Evolutionary conservation across 2,797 vertebrate species (phyloP).

Genomic region (Eleutherodactylus coqui): DNA sequence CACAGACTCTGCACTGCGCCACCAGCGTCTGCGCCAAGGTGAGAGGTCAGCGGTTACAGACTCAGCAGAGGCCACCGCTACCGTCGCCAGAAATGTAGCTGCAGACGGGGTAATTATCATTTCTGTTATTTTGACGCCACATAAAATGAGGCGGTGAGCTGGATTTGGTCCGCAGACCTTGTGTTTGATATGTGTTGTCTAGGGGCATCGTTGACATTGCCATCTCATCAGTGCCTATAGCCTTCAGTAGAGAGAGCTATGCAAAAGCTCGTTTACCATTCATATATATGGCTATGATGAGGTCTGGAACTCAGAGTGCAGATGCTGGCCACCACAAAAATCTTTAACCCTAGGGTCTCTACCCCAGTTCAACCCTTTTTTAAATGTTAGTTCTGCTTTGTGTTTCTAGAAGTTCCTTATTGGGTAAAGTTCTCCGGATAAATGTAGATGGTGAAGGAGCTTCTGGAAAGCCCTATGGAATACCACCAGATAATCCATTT

Average conservation of each 20-base stretch:
- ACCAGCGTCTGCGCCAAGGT: too few relatives aligned
- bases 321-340: not conserved
- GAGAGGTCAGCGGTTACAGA: too few relatives aligned
- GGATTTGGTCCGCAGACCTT: too few relatives aligned
- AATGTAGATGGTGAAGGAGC: slow-evolving; percentile 75
- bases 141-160: too few relatives aligned
- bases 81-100: too few relatives aligned
- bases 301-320: not conserved
- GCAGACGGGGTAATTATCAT: too few relatives aligned
- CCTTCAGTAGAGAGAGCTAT: not conserved
- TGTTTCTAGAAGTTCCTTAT: slow-evolving; percentile 77
- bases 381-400: not conserved
- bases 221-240: not conserved
- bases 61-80: too few relatives aligned
- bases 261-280: not conserved
- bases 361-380: not conserved
- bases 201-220: not conserved
- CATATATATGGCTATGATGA: not conserved
- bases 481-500: slow-evolving; percentile 85
- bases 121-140: too few relatives aligned
- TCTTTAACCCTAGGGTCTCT: not conserved
- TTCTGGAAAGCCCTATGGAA: slow-evolving; percentile 72
- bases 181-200: too few relatives aligned
- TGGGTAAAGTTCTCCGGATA: slow-evolving; percentile 86
- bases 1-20: too few relatives aligned